A percentile compares a stretch with the other conserved stretches of the same genome.
phyloP scores from a whole-genome alignment of 1,140 invertebrate species.

The Drosophila miranda region DNA sequence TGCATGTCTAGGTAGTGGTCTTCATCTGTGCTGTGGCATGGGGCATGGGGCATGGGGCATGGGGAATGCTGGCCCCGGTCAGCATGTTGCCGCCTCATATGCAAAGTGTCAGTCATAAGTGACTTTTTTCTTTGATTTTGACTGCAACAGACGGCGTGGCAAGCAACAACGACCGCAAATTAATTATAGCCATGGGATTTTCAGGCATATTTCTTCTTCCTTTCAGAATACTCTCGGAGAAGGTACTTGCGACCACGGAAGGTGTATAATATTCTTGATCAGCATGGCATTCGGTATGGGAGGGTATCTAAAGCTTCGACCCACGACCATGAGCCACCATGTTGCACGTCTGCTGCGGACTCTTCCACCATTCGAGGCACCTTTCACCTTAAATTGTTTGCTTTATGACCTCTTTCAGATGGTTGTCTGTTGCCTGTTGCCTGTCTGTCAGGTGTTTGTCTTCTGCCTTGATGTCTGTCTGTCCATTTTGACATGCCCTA shows the following conservation, averaged over 20 bases:
- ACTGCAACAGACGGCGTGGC: slow-evolving; percentile 36
- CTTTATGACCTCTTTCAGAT: slow-evolving; percentile 74
- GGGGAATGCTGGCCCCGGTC: slow-evolving; percentile 1
- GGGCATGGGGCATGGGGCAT: not conserved
- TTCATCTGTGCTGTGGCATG: slow-evolving; percentile 47
- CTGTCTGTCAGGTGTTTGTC: slow-evolving; percentile 55
- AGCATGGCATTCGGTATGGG: too few relatives aligned
- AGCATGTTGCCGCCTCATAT: slow-evolving; percentile 57
- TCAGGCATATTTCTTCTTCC: slow-evolving; percentile 52
- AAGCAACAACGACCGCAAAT: slow-evolving; percentile 58
- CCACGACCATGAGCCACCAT: not conserved
- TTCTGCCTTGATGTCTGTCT: slow-evolving; percentile 17
- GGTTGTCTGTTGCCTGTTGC: slow-evolving; percentile 37
- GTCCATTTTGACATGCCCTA: slow-evolving; percentile 35
- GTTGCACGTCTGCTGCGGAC: slow-evolving; percentile 47
- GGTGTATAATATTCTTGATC: too few relatives aligned
- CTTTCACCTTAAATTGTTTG: slow-evolving; percentile 79
- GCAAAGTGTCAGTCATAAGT: slow-evolving; percentile 80
- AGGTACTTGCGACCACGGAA: not conserved
- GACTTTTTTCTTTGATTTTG: slow-evolving; percentile 73
- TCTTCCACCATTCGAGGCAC: slow-evolving; percentile 54
- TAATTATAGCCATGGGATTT: slow-evolving; percentile 75
- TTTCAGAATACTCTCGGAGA: slow-evolving; percentile 5
- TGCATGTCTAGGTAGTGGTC: slow-evolving; percentile 75
- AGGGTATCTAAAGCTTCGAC: too few relatives aligned